Evolutionary conservation across 2,888 invertebrate species (phyloP), one percentile per base, ranked within the genome.

Genomic region (Serrognathus titanus): DNA sequence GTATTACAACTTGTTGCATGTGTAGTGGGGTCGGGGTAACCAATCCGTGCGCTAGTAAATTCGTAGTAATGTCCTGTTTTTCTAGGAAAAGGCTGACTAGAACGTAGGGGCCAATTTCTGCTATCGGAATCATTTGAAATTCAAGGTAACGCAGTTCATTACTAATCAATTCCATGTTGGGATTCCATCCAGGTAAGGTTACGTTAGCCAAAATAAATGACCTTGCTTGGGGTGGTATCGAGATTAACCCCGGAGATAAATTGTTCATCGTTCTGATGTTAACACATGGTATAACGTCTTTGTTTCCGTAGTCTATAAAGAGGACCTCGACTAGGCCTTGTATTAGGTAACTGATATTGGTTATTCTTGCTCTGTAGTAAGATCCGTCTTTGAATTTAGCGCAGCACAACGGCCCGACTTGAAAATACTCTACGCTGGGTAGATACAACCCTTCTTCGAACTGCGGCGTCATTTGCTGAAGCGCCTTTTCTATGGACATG

Each of bases 301-400:
- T 80, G 68, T 87, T 86, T 45, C 88, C 88, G 66, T 83, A 87
- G 70, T 88, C 88, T 36, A 88, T 80, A 64, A 88, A 87, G 55
- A 83, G 81, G n/a, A 88, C 84, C 63, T 85, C 82, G 48, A 88
- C 81, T 52, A 81, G 75, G 13, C 83, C 83, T 58, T 80, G 80
- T 3, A 77, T 69, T 47, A 83, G 66, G 66, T 72, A 79, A 12
- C 77, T 70, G 8, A 80, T 75, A 57, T 77, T 82, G 47, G 81
- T 77, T 48, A 88, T 79, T 70, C 82, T 82, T 7, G 85, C 86
- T 65, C 89, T 79, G 68, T 85, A 87, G 71, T 85, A 88, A 9
- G 80, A 80, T 45, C 83, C 83, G 70, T 84, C 88, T 78, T 81
- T 82, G 73, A 84, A 87, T 78, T 83, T 84, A 39, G 86, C 87